These are phyloP conservation scores for Caenorhabditis doughertyi DNA, from an alignment of 2,888 invertebrate species.

Conservation along the genomic window DNA sequence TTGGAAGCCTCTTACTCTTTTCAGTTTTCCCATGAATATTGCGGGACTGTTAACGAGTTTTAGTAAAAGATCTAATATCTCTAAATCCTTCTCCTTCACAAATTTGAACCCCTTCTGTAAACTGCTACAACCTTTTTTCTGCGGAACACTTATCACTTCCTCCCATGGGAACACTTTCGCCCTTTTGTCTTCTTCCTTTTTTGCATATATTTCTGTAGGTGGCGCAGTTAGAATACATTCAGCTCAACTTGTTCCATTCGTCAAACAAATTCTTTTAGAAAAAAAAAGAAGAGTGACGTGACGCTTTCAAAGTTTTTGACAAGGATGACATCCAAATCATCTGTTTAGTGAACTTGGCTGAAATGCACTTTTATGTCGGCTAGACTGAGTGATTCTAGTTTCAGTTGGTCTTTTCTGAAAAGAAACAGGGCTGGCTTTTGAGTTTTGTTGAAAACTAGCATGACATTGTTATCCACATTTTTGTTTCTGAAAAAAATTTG, in stretches of 20 bases:
- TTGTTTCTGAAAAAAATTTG: no score
- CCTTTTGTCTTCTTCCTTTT: constrained; percentile 15
- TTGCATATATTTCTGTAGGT: constrained; percentile 37
- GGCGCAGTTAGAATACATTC: constrained; percentile 22
- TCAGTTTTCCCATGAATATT: no score
- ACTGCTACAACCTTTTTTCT: neutral
- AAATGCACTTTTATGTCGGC: constrained; percentile 34
- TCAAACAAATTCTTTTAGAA: constrained; percentile 34
- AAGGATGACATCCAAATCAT: constrained; percentile 46
- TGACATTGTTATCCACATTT: no score
- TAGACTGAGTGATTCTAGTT: neutral
- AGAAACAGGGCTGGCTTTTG: no score
- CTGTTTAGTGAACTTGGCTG: constrained; percentile 25
- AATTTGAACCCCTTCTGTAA: neutral
- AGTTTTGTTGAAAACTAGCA: no score
- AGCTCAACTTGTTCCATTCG: constrained; percentile 21
- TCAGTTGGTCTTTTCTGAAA: no score
- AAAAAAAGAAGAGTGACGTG: constrained; percentile 36
- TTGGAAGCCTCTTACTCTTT: no score
- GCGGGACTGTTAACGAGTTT: no score
- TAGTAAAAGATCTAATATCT: no score
- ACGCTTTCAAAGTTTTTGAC: constrained; percentile 40
- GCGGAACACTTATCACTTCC: constrained; percentile 41
- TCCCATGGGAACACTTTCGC: constrained; percentile 30
- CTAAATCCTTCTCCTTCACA: neutral